These are phyloP conservation scores for Brassicogethes aeneus DNA, from an alignment of 2,888 invertebrate species.

Conservation along the genomic window DNA sequence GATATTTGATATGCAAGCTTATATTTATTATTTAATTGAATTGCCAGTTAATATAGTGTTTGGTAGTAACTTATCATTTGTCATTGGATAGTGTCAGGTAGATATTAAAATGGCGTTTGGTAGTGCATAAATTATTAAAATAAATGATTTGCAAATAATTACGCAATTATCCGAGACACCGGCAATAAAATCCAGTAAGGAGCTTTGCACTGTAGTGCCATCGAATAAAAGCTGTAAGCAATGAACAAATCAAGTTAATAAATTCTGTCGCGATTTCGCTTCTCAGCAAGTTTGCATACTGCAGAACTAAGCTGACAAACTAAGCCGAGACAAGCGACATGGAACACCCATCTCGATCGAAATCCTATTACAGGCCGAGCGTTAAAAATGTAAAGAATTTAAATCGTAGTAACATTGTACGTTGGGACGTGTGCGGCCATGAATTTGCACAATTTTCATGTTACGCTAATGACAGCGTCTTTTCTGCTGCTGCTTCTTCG, in stretches of 20 bases:
- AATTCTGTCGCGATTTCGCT: conserved; percentile 18
- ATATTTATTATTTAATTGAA: too few species aligned
- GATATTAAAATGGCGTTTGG: too few species aligned
- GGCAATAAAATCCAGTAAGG: neutral
- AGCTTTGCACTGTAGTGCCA: conserved; percentile 1
- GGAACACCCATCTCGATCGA: conserved; percentile 36
- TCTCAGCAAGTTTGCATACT: conserved; percentile 23
- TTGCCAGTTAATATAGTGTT: too few species aligned
- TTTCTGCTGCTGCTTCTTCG: neutral
- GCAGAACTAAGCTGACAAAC: conserved; percentile 28
- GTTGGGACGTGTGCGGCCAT: conserved; percentile 6
- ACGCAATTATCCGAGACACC: neutral
- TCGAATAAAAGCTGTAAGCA: conserved; percentile 4
- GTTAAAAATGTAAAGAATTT: conserved; percentile 32
- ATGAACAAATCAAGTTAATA: conserved; percentile 17
- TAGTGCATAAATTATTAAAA: neutral
- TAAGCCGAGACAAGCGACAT: conserved; percentile 29
- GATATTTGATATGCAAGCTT: too few species aligned
- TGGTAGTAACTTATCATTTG: too few species aligned
- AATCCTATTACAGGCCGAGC: conserved; percentile 31
- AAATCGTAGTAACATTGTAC: conserved; percentile 25
- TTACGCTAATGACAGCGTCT: conserved; percentile 6
- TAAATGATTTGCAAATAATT: neutral
- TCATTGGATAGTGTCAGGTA: too few species aligned
- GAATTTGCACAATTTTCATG: conserved; percentile 12